These are phyloP conservation scores for Momotus momota DNA, from an alignment of 2,797 vertebrate genomes.

Conservation along the genomic window DNA sequence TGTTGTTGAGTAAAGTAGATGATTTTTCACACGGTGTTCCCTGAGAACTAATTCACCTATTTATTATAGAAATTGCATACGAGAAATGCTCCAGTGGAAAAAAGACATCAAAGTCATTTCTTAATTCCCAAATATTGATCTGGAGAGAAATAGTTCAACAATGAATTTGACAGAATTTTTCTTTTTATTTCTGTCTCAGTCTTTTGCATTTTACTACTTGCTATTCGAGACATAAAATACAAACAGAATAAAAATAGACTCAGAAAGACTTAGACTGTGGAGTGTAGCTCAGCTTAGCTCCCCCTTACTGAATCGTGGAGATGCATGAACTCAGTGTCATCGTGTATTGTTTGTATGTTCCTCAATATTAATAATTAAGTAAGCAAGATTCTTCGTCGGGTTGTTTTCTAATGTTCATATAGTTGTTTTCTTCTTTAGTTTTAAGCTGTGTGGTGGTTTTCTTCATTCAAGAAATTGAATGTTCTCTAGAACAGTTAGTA, in stretches of 20 bases:
- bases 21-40: background rate
- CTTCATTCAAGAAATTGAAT: background rate
- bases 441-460: background rate
- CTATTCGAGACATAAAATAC: background rate
- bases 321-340: background rate
- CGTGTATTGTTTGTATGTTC: background rate
- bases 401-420: background rate
- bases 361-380: background rate
- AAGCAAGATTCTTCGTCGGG: background rate
- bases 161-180: background rate
- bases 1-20: background rate
- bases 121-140: background rate
- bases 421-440: background rate
- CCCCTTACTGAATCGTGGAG: background rate
- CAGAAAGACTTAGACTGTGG: background rate
- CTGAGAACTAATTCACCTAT: background rate
- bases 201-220: constrained; percentile 7
- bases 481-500: background rate
- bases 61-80: background rate
- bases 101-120: background rate
- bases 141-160: background rate
- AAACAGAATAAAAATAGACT: background rate
- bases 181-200: background rate
- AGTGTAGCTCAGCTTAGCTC: background rate
- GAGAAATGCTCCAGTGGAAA: background rate